Percentiles rank a stretch among this genome's conserved stretches.
These are phyloP conservation scores for Xiphophorus birchmanni DNA, from an alignment of 2,797 vertebrate genomes.

Conservation along the genomic window DNA sequence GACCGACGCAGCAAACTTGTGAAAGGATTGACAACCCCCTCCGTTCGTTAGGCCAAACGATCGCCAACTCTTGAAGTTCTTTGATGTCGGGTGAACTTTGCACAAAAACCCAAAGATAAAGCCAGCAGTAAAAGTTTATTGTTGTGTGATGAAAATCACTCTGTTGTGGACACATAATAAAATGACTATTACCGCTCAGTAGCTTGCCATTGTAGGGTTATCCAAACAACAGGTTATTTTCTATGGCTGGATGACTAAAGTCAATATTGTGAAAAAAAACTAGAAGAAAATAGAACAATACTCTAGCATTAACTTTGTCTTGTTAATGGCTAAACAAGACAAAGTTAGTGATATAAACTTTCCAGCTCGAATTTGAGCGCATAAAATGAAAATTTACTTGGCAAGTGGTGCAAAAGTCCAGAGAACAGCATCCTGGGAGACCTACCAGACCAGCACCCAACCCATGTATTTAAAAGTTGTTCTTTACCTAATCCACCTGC, in stretches of 20 bases:
- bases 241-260: not conserved
- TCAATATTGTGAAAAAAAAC: not conserved
- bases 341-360: not conserved
- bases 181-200: not conserved
- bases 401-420: not conserved
- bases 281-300: not conserved
- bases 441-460: not conserved
- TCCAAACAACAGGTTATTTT: not conserved
- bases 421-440: not conserved
- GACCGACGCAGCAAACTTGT: not conserved
- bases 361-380: not conserved
- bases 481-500: not conserved
- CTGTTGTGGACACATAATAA: not conserved
- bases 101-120: not conserved
- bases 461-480: not conserved
- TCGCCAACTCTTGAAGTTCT: not conserved
- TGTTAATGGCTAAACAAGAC: not conserved
- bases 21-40: not conserved
- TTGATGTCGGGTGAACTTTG: not conserved
- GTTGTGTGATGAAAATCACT: not conserved
- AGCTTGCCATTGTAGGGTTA: not conserved
- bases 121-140: not conserved
- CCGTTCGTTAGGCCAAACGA: not conserved
- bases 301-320: not conserved
- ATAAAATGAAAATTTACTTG: not conserved